A percentile compares a stretch with the other conserved stretches of the same genome.
These are phyloP conservation scores for Tauraco hartlaubi DNA, from an alignment of 2,797 vertebrate genomes.

Conservation along the genomic window DNA sequence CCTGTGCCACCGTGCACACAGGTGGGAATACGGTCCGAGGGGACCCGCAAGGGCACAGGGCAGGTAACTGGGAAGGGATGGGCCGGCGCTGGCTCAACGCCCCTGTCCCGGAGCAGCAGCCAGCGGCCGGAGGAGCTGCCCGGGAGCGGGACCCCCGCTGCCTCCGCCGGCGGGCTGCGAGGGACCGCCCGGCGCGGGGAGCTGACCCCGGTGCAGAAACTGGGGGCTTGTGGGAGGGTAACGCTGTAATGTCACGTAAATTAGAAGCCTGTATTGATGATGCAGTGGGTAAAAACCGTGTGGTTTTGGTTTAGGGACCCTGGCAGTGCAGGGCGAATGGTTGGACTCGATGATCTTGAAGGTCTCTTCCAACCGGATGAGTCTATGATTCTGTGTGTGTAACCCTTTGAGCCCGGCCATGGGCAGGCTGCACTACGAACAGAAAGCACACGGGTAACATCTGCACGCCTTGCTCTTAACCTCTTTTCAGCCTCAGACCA, in stretches of 20 bases:
- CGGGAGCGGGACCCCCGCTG: background rate
- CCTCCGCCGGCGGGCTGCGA: background rate
- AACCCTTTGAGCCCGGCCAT: background rate
- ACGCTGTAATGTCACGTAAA: background rate
- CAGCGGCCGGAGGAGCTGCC: background rate
- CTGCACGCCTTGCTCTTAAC: background rate
- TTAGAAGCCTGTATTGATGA: background rate
- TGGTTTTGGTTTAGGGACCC: no score
- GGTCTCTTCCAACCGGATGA: no score
- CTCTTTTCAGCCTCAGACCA: background rate
- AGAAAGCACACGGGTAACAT: background rate
- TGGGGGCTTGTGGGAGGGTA: background rate
- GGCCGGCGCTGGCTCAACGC: fast-evolving
- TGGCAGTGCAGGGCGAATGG: no score
- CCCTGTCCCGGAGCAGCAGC: background rate
- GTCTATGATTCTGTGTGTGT: no score
- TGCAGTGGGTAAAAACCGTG: no score
- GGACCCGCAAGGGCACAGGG: background rate
- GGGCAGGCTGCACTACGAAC: background rate
- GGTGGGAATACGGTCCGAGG: background rate
- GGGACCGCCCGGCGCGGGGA: fast-evolving
- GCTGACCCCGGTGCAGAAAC: fast-evolving
- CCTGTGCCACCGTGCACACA: background rate
- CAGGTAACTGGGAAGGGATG: background rate
- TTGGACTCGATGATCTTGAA: no score